Percentiles rank a stretch among this genome's conserved stretches.
Conservation (phyloP, 37 sponge, comb jelly and placozoan species). For the Spongia lamella region DNA sequence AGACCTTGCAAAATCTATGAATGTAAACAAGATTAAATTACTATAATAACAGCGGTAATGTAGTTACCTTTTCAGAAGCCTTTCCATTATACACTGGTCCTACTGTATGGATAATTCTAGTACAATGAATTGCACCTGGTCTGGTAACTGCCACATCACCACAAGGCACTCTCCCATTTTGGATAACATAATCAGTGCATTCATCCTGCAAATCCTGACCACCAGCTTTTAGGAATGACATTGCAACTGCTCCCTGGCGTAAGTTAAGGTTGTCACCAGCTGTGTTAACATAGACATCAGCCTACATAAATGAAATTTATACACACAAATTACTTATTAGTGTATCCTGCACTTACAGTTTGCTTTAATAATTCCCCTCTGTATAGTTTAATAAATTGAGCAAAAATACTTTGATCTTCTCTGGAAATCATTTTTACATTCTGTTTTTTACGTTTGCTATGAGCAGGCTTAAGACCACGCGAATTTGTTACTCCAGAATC, state of each 20-base stretch:
- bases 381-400: no score
- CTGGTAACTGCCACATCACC: constrained; percentile 58
- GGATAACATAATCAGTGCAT: constrained; percentile 12
- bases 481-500: no score
- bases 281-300: constrained; percentile 69
- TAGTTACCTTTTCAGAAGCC: constrained; percentile 37
- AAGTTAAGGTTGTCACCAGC: constrained; percentile 37
- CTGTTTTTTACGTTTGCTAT: no score
- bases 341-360: no score
- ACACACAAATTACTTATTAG: no score
- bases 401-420: no score
- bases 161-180: constrained; percentile 21
- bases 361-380: no score
- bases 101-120: constrained; percentile 50
- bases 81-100: constrained; percentile 29
- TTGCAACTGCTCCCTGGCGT: constrained; percentile 38
- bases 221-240: constrained; percentile 37
- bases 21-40: background rate
- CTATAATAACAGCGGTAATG: background rate
- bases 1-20: constrained; percentile 19
- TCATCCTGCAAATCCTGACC: constrained; percentile 52
- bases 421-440: no score
- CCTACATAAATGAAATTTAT: constrained; percentile 35
- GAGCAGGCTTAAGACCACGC: no score
- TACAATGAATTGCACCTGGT: constrained; percentile 39